Conservation (phyloP, 1,140 invertebrate genomes). For the Octopus bimaculoides region DNA sequence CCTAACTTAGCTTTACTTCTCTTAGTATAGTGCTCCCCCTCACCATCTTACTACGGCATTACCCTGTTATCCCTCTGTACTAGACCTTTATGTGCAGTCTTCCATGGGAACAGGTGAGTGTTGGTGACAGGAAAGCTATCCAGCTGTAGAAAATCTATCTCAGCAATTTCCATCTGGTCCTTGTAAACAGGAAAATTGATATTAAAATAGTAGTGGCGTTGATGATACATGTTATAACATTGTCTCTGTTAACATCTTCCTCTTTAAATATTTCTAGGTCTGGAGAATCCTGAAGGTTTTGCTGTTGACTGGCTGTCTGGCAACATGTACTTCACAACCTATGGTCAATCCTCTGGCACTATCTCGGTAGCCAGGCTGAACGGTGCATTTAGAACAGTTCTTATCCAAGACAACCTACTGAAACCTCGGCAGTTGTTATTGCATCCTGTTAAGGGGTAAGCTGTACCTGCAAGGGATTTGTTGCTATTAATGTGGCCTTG, state of each 20-base stretch:
- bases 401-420: slow-evolving; percentile 47
- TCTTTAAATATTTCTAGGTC: slow-evolving; percentile 29
- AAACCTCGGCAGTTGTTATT: slow-evolving; percentile 64
- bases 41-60: too few species aligned
- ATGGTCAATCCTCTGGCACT: slow-evolving; percentile 53
- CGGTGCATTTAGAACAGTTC: slow-evolving; percentile 68
- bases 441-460: slow-evolving; percentile 67
- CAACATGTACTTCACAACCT: slow-evolving; percentile 69
- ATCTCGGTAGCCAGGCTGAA: slow-evolving; percentile 71
- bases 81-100: too few species aligned
- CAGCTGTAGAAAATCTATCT: too few species aligned
- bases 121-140: too few species aligned
- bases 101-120: too few species aligned
- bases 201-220: neutral
- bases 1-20: too few species aligned
- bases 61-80: too few species aligned
- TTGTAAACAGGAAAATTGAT: too few species aligned
- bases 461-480: neutral
- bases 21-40: too few species aligned
- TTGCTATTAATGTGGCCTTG: too few species aligned
- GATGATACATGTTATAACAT: neutral
- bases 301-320: slow-evolving; percentile 75
- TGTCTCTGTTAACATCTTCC: neutral
- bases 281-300: slow-evolving; percentile 59
- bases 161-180: too few species aligned